Conservation (phyloP, 2,797 vertebrate species). For the Rousettus madagascariensis region DNA sequence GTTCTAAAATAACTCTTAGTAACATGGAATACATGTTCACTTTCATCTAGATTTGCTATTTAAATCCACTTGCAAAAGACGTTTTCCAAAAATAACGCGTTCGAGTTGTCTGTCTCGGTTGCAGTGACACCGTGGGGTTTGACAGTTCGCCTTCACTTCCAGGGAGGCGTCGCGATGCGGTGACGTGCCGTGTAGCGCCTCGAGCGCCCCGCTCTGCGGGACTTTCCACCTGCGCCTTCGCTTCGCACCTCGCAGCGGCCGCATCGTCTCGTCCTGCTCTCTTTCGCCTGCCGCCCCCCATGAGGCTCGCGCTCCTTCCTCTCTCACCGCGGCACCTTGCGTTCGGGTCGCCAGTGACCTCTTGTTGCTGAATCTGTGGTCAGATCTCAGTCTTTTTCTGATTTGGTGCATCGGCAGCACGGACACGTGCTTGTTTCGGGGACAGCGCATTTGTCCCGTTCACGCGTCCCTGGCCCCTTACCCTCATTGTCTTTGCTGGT, state of each 20-base stretch:
- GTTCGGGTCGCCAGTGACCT: background rate
- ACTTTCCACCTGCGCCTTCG: background rate
- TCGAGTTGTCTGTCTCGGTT: background rate
- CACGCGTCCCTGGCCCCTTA: background rate
- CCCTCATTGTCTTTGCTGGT: background rate
- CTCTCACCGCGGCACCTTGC: background rate
- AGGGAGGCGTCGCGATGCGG: background rate
- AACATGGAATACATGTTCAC: background rate
- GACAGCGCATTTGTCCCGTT: background rate
- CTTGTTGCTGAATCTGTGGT: background rate
- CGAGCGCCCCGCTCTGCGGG: accelerated
- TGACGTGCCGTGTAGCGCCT: background rate
- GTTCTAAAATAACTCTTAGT: background rate
- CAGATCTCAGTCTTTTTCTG: background rate
- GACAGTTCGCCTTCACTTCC: background rate
- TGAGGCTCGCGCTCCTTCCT: background rate
- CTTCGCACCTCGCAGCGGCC: background rate
- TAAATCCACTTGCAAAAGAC: background rate
- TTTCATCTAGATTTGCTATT: background rate
- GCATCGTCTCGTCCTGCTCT: background rate
- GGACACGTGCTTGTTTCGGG: background rate
- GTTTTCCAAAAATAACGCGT: background rate
- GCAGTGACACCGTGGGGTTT: background rate
- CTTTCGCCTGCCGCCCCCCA: accelerated
- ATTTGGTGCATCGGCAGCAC: background rate